These are phyloP conservation scores for Scaeva pyrastri DNA, from an alignment of 2,888 invertebrate species.

Conservation along the genomic window DNA sequence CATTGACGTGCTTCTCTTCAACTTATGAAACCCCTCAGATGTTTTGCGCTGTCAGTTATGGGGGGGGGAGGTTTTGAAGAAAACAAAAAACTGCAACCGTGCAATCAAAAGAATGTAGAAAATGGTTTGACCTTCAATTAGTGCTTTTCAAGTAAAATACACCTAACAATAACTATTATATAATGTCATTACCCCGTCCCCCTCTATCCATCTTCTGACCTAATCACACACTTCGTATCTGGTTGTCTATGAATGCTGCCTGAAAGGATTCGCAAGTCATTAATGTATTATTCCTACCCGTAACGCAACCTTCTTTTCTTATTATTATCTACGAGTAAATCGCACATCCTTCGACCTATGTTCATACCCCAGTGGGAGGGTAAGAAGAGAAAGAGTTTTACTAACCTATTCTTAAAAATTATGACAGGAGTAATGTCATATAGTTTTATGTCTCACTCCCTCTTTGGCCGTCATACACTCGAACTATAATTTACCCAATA, in stretches of 20 bases:
- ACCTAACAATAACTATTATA: neutral
- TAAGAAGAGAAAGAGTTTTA: too few species aligned
- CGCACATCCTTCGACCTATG: neutral
- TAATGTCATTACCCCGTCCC: neutral
- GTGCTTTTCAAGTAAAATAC: constrained; percentile 23
- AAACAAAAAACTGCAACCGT: constrained; percentile 1
- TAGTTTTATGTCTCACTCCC: constrained; percentile 13
- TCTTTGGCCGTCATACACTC: neutral
- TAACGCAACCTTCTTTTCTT: too few species aligned
- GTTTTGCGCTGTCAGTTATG: constrained; percentile 28
- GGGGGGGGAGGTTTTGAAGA: neutral
- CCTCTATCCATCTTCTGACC: neutral
- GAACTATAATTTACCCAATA: neutral
- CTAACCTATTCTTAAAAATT: neutral
- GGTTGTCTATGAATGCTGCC: neutral
- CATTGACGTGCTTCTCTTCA: constrained; percentile 2
- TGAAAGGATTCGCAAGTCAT: too few species aligned
- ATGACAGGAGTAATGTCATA: constrained; percentile 8
- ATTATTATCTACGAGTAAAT: constrained; percentile 14
- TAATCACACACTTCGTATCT: neutral
- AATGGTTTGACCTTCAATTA: constrained; percentile 48
- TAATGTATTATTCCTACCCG: too few species aligned
- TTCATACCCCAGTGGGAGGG: too few species aligned
- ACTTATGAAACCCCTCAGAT: constrained; percentile 47
- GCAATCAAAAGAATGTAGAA: neutral